These are phyloP conservation scores for Xiphophorus hellerii DNA, from an alignment of 2,113 vertebrate genomes.

Conservation along the genomic window DNA sequence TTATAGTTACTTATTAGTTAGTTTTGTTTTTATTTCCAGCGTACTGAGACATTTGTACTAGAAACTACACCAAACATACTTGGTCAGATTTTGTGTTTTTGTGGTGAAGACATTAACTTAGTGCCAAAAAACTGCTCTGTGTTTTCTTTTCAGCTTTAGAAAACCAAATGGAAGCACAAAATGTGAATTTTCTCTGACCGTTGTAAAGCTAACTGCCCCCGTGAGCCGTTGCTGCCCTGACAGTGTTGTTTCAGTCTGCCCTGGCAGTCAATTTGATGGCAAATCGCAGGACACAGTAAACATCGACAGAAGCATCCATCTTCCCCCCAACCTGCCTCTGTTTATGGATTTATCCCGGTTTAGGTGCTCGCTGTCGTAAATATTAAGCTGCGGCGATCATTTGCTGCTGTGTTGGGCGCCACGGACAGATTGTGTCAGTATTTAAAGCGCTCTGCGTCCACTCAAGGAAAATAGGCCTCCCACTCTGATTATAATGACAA, in stretches of 20 bases:
- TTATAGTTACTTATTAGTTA: no score
- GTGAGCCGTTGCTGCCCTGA: constrained; percentile 17
- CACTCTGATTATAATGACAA: constrained; percentile 47
- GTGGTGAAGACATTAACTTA: no score
- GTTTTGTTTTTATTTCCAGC: no score
- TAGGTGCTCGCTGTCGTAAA: constrained; percentile 37
- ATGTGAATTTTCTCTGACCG: not conserved
- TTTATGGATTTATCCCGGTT: constrained; percentile 47
- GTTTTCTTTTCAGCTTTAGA: no score
- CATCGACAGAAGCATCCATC: constrained; percentile 62
- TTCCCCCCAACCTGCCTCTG: constrained; percentile 30
- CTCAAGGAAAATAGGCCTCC: constrained; percentile 28
- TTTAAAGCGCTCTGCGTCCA: constrained; percentile 24
- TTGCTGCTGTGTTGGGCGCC: constrained; percentile 24
- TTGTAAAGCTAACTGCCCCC: constrained; percentile 45
- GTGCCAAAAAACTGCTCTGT: no score
- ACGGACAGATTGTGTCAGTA: not conserved
- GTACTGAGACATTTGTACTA: no score
- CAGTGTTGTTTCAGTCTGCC: constrained; percentile 46
- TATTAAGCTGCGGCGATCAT: constrained; percentile 33
- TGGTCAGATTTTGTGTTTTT: no score
- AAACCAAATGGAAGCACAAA: no score
- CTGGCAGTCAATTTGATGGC: constrained; percentile 55
- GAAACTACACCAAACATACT: no score
- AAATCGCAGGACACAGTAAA: constrained; percentile 61